phyloP scores from a whole-genome alignment of 2,113 vertebrate species.

The Hippocampus mohnikei region DNA sequence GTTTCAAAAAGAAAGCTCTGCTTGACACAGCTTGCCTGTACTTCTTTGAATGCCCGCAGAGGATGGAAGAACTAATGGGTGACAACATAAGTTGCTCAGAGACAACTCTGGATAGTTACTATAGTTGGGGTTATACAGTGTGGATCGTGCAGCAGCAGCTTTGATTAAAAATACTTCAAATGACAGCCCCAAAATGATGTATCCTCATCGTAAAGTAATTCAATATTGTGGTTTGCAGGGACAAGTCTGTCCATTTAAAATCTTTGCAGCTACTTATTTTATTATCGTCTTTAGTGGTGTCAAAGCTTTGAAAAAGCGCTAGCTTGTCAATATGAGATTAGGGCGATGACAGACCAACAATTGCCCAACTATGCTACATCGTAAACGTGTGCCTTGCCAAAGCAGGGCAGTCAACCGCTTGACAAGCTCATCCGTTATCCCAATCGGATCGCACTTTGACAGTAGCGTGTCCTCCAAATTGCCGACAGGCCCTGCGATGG shows the following conservation, averaged over 20 bases:
- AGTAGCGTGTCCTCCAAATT: conserved; percentile 22
- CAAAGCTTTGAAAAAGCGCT: not conserved
- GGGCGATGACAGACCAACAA: not conserved
- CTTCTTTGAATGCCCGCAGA: conserved; percentile 29
- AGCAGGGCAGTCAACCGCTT: not conserved
- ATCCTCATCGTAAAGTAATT: not conserved
- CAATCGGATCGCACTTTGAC: conserved; percentile 14
- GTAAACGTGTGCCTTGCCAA: not conserved
- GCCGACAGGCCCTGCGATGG: conserved; percentile 25
- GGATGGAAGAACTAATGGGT: conserved; percentile 46
- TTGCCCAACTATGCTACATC: not conserved
- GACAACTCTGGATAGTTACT: conserved; percentile 26
- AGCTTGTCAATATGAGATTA: not conserved
- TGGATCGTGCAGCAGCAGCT: not conserved
- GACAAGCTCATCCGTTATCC: conserved; percentile 22
- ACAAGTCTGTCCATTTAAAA: not conserved
- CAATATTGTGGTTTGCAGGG: not conserved
- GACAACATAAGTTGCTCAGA: conserved; percentile 38
- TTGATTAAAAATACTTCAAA: not conserved
- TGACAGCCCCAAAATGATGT: not conserved
- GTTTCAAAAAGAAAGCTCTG: conserved; percentile 20
- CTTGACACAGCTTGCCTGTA: conserved; percentile 21
- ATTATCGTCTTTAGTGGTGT: not conserved
- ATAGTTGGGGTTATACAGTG: not conserved
- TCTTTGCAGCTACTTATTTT: not conserved